Evolutionary conservation across 2,113 vertebrate species (phyloP), one percentile per base, ranked within the genome.

Genomic region (Petromus typicus): DNA sequence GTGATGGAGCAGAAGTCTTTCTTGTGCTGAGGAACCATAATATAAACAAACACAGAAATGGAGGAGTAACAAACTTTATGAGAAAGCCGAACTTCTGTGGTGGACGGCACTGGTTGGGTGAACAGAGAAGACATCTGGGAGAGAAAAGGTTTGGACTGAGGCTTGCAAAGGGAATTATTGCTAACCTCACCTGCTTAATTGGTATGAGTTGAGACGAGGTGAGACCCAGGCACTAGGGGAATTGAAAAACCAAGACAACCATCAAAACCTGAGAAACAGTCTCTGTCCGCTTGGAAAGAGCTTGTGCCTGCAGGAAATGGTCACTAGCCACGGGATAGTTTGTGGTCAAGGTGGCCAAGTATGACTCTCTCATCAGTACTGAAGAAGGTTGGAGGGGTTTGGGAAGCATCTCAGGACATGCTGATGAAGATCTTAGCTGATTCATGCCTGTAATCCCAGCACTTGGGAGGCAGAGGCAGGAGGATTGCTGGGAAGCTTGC

Each of bases 11-110:
- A 78, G 73, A 82, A 40, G 14, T 34, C 43, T 34, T 75, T 85
- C 34, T 63, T n/a, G 71, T 90, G 51, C 63, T 82, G 34, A 64
- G 34, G 23, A 43, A 80, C 20, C 25, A 56, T 22, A 66, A 85
- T 54, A 80, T 43, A 94, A 91, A 87, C 61, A 80, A 76, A 67
- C 18, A n/a, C 45, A 76, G 89, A 80, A 64, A n/a, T 87, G 81
- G 45, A 63, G 63, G 32, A 71, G 32, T 66, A 37, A 61, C 64
- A n/a, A 30, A 82, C 17, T 34, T 80, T 48, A 85, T 2, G 1
- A 88, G 82, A 81, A 79, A 32, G 69, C 30, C 25, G 69, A 79
- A 59, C 5, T 73, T 48, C 75, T 45, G 7, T 43, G 18, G 48
- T 0, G 0, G 40, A 30, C 9, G 1, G 37, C 22, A 45, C 78